Conservation (phyloP, 2,797 vertebrate species). For the Sebastes nivosus region DNA sequence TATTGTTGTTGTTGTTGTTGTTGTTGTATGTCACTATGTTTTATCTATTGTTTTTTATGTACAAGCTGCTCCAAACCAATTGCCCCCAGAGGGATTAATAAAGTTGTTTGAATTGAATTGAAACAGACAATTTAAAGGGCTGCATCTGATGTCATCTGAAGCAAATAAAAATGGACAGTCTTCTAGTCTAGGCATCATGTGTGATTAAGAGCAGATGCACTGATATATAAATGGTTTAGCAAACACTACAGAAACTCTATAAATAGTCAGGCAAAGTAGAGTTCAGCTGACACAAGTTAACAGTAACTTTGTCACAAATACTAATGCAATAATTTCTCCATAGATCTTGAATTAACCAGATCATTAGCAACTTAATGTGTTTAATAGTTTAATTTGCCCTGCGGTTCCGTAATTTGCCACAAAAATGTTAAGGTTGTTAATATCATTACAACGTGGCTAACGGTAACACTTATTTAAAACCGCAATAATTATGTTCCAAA, state of each 20-base stretch:
- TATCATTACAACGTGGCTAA: too few species aligned
- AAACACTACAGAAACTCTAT: neutral
- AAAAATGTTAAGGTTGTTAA: too few species aligned
- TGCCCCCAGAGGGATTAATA: too few species aligned
- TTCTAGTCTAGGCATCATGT: rapidly evolving
- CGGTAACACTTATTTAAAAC: too few species aligned
- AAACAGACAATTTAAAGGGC: neutral
- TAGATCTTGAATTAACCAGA: neutral
- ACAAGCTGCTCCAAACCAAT: too few species aligned
- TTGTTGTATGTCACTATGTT: too few species aligned
- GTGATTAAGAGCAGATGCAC: neutral
- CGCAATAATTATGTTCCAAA: too few species aligned
- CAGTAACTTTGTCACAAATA: neutral
- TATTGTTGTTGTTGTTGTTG: too few species aligned
- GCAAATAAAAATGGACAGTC: neutral
- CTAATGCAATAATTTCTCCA: neutral
- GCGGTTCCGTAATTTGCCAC: too few species aligned
- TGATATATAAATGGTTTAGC: neutral
- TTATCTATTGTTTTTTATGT: rapidly evolving
- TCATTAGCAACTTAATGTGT: neutral
- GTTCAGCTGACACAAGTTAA: neutral
- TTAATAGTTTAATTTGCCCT: too few species aligned
- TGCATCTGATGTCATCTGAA: neutral
- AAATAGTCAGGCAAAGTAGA: neutral
- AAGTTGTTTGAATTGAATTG: too few species aligned